Evolutionary conservation across 2,113 vertebrate genomes (phyloP).

Genomic region (Neomonachus schauinslandi): DNA sequence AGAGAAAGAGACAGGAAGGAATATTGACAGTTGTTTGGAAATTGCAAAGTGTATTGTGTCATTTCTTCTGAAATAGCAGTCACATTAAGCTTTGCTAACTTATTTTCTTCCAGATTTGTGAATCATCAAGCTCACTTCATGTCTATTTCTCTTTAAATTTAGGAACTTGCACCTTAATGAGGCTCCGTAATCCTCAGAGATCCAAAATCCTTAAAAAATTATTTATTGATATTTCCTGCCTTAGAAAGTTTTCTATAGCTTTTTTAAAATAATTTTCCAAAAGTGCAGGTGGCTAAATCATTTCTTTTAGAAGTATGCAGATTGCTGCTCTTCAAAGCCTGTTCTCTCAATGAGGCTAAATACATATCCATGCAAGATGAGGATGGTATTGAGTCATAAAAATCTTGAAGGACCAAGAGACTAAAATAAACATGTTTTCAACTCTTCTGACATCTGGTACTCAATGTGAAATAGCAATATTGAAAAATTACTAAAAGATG

Average conservation of each 20-base stretch:
- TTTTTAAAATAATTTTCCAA: constrained; percentile 67
- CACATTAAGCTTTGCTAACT: constrained; percentile 29
- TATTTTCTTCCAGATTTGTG: constrained; percentile 49
- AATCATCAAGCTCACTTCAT: constrained; percentile 37
- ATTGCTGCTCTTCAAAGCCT: constrained; percentile 77
- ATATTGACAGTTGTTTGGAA: background rate
- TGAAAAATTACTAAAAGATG: constrained; percentile 81
- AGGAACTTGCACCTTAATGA: constrained; percentile 44
- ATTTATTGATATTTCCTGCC: constrained; percentile 66
- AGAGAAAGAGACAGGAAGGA: background rate
- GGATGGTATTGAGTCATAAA: constrained; percentile 80
- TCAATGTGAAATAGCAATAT: constrained; percentile 82
- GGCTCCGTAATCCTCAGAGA: background rate
- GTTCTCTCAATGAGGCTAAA: constrained; percentile 79
- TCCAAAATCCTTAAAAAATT: constrained; percentile 61
- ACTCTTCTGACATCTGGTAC: constrained; percentile 84
- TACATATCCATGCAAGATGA: constrained; percentile 69
- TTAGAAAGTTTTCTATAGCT: constrained; percentile 17
- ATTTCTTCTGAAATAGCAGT: constrained; percentile 45
- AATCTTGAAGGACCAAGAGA: constrained; percentile 81
- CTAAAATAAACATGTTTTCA: constrained; percentile 84
- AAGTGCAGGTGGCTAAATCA: constrained; percentile 82
- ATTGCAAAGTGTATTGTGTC: background rate
- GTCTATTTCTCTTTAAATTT: constrained; percentile 28
- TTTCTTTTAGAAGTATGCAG: constrained; percentile 80